phyloP scores from a whole-genome alignment of 2,113 vertebrate genomes.

The Grammomys dolichurus region DNA sequence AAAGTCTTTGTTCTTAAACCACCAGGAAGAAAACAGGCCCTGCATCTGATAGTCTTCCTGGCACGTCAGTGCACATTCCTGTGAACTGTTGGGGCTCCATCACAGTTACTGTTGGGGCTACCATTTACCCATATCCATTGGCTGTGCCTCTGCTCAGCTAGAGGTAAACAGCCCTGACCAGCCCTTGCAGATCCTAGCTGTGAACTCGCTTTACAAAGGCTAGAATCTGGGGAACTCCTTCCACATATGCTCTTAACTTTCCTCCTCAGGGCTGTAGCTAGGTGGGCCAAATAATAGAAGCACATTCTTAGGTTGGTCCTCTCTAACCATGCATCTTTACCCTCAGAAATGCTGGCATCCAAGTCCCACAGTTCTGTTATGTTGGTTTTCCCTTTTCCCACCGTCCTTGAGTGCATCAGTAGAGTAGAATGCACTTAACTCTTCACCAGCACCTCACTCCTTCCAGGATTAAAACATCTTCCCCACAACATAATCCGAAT shows the following conservation, averaged over 20 bases:
- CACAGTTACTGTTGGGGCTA: background rate
- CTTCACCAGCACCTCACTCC: background rate
- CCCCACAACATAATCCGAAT: background rate
- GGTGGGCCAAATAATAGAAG: background rate
- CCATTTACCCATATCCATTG: background rate
- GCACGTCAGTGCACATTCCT: background rate
- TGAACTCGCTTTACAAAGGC: background rate
- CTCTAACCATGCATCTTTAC: background rate
- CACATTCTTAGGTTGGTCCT: background rate
- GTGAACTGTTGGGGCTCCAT: background rate
- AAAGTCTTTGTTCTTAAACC: conserved; percentile 4
- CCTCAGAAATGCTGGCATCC: background rate
- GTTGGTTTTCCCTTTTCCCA: background rate
- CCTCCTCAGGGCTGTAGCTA: background rate
- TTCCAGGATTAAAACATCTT: conserved; percentile 16
- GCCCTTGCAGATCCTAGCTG: background rate
- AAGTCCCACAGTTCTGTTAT: background rate
- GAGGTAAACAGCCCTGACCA: background rate
- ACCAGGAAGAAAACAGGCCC: background rate
- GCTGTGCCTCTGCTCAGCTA: background rate
- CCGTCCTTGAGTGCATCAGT: conserved; percentile 2
- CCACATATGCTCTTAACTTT: background rate
- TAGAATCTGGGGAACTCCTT: background rate
- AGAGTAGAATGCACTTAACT: background rate
- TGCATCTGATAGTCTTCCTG: background rate